phyloP scores from a whole-genome alignment of 1,140 invertebrate genomes.

The Eciton burchellii region DNA sequence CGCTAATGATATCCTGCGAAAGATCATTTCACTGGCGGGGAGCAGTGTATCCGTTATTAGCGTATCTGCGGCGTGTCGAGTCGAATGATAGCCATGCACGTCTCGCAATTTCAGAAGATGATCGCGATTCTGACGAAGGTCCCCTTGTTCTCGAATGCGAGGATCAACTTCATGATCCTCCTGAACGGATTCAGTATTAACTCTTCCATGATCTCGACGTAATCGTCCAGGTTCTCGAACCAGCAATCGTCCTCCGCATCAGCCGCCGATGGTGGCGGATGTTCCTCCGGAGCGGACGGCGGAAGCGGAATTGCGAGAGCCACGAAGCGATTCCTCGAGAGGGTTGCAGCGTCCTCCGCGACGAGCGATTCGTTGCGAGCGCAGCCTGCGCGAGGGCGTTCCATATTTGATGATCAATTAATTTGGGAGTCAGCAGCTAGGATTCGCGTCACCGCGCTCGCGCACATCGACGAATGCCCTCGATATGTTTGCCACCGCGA shows the following conservation, averaged over 20 bases:
- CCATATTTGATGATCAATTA: conserved; percentile 60
- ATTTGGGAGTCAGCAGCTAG: conserved; percentile 10
- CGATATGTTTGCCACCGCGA: conserved; percentile 45
- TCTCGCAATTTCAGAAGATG: conserved; percentile 10
- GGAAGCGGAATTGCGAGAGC: background rate
- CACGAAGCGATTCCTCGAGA: background rate
- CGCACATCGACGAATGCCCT: conserved; percentile 38
- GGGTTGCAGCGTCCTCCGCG: conserved; percentile 1
- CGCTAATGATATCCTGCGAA: background rate
- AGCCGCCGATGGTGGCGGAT: no score
- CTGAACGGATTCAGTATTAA: background rate
- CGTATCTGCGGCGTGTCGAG: no score
- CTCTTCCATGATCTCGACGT: background rate
- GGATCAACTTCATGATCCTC: conserved; percentile 3
- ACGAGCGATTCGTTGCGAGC: conserved; percentile 13
- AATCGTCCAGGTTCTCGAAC: background rate
- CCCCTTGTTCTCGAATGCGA: background rate
- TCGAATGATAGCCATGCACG: background rate
- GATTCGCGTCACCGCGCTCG: background rate
- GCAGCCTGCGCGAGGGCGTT: conserved; percentile 20
- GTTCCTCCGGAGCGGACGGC: background rate
- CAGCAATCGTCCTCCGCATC: background rate
- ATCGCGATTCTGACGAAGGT: conserved; percentile 7
- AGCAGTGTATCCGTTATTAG: background rate
- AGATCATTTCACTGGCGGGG: background rate